Conservation (phyloP, 2,888 invertebrate species). For the Ochropleura plecta region DNA sequence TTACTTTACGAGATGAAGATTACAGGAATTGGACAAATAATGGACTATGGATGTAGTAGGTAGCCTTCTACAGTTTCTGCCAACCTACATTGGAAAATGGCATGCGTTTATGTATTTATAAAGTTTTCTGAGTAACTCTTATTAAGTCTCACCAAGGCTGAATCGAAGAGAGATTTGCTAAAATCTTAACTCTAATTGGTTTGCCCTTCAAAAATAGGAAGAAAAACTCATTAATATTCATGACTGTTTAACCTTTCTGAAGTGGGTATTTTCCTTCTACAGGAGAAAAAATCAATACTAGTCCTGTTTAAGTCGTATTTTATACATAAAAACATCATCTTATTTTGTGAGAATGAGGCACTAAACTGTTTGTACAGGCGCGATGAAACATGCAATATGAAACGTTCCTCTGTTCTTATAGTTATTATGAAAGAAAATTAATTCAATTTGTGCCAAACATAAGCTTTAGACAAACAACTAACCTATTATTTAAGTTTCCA, state of each 20-base stretch:
- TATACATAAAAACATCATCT: neutral
- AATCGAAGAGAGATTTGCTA: neutral
- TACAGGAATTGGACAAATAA: neutral
- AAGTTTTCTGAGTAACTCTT: neutral
- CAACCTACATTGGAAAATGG: neutral
- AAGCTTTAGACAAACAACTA: neutral
- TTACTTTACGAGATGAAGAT: neutral
- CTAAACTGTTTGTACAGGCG: neutral
- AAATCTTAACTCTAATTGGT: constrained; percentile 1
- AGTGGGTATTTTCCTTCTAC: neutral
- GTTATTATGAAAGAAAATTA: constrained; percentile 1
- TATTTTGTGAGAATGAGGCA: constrained; percentile 9
- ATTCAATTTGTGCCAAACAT: constrained; percentile 1
- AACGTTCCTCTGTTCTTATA: neutral
- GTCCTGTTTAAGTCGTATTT: neutral
- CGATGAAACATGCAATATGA: constrained; percentile 18
- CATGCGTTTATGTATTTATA: neutral
- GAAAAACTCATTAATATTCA: constrained; percentile 14
- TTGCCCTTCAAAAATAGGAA: constrained; percentile 1
- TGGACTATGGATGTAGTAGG: neutral
- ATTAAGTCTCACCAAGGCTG: neutral
- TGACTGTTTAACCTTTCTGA: constrained; percentile 1
- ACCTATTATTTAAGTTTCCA: neutral
- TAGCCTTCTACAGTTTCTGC: neutral
- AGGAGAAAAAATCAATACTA: neutral